Conservation (phyloP, 2,113 vertebrate genomes). For the Polypterus senegalus region DNA sequence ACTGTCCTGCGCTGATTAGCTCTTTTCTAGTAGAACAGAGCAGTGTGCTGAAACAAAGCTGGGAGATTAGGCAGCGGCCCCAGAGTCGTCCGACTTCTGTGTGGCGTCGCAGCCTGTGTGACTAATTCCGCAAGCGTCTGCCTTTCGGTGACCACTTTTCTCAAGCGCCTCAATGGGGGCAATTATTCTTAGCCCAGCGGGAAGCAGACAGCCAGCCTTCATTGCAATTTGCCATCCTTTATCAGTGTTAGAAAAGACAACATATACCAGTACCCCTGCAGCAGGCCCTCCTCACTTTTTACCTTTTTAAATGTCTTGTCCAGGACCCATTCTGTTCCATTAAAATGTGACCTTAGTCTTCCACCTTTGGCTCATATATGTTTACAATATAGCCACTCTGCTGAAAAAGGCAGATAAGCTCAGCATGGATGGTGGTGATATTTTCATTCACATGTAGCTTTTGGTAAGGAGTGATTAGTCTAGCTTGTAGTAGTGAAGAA, state of each 20-base stretch:
- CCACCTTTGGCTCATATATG: no score
- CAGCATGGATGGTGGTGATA: no score
- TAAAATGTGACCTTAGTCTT: no score
- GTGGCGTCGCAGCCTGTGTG: background rate
- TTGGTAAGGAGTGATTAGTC: no score
- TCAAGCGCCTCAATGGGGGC: constrained; percentile 30
- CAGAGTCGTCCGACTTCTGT: background rate
- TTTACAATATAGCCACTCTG: no score
- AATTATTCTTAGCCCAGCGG: constrained; percentile 43
- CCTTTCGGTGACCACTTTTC: constrained; percentile 27
- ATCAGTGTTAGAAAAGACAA: constrained; percentile 31
- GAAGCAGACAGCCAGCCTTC: constrained; percentile 43
- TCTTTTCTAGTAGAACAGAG: background rate
- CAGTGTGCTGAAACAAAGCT: background rate
- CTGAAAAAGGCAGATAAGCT: no score
- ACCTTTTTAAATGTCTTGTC: no score
- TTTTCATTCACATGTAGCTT: no score
- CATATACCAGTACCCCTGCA: no score
- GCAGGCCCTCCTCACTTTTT: no score
- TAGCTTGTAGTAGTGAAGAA: no score
- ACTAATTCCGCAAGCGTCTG: background rate
- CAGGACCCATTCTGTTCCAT: no score
- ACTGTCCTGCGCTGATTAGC: background rate
- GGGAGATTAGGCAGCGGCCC: background rate
- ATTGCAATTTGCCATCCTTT: constrained; percentile 62